Percentiles rank a stretch among this genome's conserved stretches.
Conservation (phyloP, 2,797 vertebrate genomes). For the Antennarius maculatus region DNA sequence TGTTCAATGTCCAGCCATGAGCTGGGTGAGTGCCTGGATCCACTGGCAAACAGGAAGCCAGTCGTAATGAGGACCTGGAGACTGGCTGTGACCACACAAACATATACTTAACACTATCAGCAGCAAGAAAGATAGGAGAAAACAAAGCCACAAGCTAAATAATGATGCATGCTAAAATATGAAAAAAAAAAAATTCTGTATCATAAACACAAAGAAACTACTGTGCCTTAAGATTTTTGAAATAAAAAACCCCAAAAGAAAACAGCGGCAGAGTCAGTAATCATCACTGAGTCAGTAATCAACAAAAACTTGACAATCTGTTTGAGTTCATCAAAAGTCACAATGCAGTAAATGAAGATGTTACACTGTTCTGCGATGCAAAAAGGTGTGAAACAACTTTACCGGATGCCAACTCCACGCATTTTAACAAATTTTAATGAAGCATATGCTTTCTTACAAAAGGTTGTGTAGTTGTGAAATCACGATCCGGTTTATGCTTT, state of each 20-base stretch:
- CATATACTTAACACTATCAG: constrained; percentile 2
- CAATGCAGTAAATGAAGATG: constrained; percentile 47
- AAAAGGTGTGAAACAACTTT: constrained; percentile 61
- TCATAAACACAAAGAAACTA: constrained; percentile 9
- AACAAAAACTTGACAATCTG: constrained; percentile 9
- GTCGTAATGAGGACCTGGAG: constrained; percentile 74
- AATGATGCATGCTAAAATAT: not conserved
- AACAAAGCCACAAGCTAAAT: constrained; percentile 33
- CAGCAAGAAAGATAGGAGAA: constrained; percentile 16
- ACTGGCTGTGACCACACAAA: constrained; percentile 35
- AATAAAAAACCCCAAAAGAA: not conserved
- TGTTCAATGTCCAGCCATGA: constrained; percentile 54
- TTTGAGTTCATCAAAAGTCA: constrained; percentile 25
- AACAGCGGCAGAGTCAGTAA: constrained; percentile 7
- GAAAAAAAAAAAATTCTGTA: constrained; percentile 10
- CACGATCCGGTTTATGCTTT: constrained; percentile 62
- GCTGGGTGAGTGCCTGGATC: constrained; percentile 63
- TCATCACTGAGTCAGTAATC: not conserved
- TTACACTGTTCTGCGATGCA: constrained; percentile 39
- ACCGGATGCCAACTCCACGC: constrained; percentile 47
- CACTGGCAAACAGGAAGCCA: constrained; percentile 56
- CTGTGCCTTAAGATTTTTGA: constrained; percentile 6
- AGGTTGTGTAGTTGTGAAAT: constrained; percentile 42
- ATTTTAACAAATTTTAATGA: constrained; percentile 82
- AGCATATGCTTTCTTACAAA: constrained; percentile 76